Evolutionary conservation across 2,888 invertebrate genomes (phyloP), one percentile per base, ranked within the genome.

Genomic region (Watsonalla binaria): DNA sequence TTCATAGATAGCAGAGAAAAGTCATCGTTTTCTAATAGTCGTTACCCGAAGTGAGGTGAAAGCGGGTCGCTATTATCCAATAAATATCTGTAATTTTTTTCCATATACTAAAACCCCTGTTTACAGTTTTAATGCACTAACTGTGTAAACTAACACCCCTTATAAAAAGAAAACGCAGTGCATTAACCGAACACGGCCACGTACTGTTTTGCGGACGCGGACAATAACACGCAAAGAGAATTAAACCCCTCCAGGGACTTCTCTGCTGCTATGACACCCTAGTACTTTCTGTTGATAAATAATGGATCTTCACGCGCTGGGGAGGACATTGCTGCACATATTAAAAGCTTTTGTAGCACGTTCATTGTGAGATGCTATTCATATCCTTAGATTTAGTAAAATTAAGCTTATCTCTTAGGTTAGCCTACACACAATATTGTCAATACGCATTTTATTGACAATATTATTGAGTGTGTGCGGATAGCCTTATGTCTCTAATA

Each of bases 191-290:
- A 42, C 42, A 42, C 42, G 11, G 42, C 11, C 11, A 11, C 45
- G 45, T 45, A 45, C 45, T n/a, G 9, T 42, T 8, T 42, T 42
- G 42, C 11, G 42, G 42, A 11, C 42, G 52, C 61, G 54, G 72
- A 69, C 72, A 71, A 76, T 48, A 69, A 80, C 80, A 79, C 54
- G 73, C 65, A 65, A 80, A 78, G 62, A 66, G 70, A 75, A 78
- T 80, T 80, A 78, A 75, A 59, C 49, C 59, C 78, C 80, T 70
- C 73, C 7, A 33, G 75, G 65, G 76, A 69, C 47, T 55, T 53
- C 58, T 53, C 51, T 15, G 47, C 60, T 45, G 60, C 56, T 65
- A 61, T 68, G 66, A 58, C 24, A 46, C 61, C 65, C 68, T 69
- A 57, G 69, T 76, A 68, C 58, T 60, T 59, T 37, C 48, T 37